Conservation (phyloP, 2,797 vertebrate genomes). For the Vipera latastei region DNA sequence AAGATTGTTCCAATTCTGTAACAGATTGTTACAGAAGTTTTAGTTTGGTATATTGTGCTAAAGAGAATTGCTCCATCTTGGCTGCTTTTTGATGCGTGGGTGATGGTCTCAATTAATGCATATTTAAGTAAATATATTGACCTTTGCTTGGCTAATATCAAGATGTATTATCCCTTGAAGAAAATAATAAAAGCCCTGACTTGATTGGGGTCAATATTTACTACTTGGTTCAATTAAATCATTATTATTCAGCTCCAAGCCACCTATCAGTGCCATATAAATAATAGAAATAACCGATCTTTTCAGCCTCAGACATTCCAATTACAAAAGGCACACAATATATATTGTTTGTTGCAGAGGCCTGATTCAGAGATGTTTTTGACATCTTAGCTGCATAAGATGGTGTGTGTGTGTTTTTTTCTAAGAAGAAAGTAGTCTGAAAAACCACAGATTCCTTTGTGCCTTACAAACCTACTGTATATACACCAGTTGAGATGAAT, state of each 20-base stretch:
- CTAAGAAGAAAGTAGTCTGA: not conserved
- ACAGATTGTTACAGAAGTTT: not conserved
- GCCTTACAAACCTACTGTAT: not conserved
- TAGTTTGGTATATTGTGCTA: not conserved
- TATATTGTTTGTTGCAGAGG: not conserved
- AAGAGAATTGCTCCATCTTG: not conserved
- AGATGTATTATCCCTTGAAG: conserved; percentile 72
- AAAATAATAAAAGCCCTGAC: conserved; percentile 71
- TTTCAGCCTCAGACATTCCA: conserved; percentile 62
- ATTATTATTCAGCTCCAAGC: conserved; percentile 67
- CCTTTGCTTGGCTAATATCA: conserved; percentile 58
- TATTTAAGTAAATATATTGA: conserved; percentile 59
- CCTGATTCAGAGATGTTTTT: not conserved
- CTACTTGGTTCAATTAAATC: conserved; percentile 66
- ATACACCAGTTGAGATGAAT: not conserved
- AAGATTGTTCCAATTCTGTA: not conserved
- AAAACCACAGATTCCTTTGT: not conserved
- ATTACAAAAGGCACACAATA: conserved; percentile 27
- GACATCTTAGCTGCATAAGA: not conserved
- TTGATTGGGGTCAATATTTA: conserved; percentile 72
- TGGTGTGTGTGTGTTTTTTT: not conserved
- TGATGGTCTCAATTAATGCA: conserved; percentile 51
- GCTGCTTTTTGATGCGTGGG: not conserved
- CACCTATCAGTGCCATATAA: conserved; percentile 73
- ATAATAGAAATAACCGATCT: conserved; percentile 65